Percentiles rank a stretch among this genome's conserved stretches.
Conservation (phyloP, 2,113 vertebrate species). For the Siniperca chuatsi region DNA sequence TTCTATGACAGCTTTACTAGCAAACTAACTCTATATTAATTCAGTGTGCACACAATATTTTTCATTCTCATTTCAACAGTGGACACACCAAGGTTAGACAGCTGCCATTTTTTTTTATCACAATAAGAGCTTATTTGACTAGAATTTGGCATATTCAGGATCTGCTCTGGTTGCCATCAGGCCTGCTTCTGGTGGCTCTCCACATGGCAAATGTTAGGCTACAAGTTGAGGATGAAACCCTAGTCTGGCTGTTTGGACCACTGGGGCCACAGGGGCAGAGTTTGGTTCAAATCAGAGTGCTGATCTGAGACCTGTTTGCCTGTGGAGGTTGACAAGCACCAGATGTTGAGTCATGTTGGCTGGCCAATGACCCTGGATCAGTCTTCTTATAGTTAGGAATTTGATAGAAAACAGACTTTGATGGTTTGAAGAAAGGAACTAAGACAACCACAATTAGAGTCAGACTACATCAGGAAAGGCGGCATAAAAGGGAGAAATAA, state of each 20-base stretch:
- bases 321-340: slow-evolving; percentile 53
- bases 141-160: not conserved
- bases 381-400: slow-evolving; percentile 25
- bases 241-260: slow-evolving; percentile 39
- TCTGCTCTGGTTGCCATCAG: not conserved
- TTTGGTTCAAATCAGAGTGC: slow-evolving; percentile 37
- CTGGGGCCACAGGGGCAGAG: slow-evolving; percentile 27
- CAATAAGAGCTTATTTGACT: slow-evolving; percentile 17
- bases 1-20: not conserved
- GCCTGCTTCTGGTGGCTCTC: slow-evolving; percentile 29
- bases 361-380: slow-evolving; percentile 39
- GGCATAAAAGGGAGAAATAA: slow-evolving; percentile 43
- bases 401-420: slow-evolving; percentile 64
- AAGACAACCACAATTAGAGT: slow-evolving; percentile 62
- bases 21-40: not conserved
- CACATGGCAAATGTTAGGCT: slow-evolving; percentile 46
- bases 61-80: not conserved
- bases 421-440: slow-evolving; percentile 63
- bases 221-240: slow-evolving; percentile 31
- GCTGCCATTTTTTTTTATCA: slow-evolving; percentile 23
- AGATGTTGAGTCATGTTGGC: slow-evolving; percentile 46
- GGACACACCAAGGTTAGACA: not conserved
- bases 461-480: slow-evolving; percentile 42
- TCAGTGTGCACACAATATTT: not conserved
- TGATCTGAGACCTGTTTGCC: slow-evolving; percentile 46